Evolutionary conservation across 1,140 invertebrate genomes (phyloP).

Genomic region (Drosophila hydei): DNA sequence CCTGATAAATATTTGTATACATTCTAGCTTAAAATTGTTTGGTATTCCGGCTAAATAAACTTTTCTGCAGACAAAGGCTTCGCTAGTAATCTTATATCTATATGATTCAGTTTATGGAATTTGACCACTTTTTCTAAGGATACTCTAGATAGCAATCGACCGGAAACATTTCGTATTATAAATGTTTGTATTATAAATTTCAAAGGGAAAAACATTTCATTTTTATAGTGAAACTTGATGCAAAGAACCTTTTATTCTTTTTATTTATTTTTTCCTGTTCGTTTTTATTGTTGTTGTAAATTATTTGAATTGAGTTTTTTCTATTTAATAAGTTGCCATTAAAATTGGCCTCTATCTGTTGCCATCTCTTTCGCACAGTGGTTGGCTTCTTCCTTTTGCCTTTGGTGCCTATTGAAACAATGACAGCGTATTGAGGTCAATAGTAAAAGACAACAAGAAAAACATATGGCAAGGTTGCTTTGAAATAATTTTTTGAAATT

Average conservation of each 20-base stretch:
- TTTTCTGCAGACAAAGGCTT: too few relatives aligned
- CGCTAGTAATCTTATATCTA: too few relatives aligned
- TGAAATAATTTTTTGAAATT: slow-evolving; percentile 75
- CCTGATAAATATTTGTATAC: too few relatives aligned
- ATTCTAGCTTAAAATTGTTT: too few relatives aligned
- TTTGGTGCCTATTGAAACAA: slow-evolving; percentile 66
- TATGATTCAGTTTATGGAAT: too few relatives aligned
- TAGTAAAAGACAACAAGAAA: slow-evolving; percentile 73
- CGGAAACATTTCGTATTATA: slow-evolving; percentile 11
- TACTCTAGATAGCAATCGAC: not conserved
- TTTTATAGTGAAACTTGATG: slow-evolving; percentile 8
- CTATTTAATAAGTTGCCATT: slow-evolving; percentile 70
- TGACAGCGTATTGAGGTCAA: slow-evolving; percentile 70
- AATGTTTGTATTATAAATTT: not conserved
- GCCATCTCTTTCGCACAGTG: slow-evolving; percentile 7
- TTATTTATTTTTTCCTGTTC: slow-evolving; percentile 46
- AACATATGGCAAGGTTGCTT: slow-evolving; percentile 76
- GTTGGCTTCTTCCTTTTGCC: not conserved
- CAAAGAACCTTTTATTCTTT: slow-evolving; percentile 11
- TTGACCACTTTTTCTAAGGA: not conserved
- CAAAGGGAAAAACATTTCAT: slow-evolving; percentile 19
- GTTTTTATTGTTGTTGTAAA: slow-evolving; percentile 8
- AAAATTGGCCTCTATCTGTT: slow-evolving; percentile 35
- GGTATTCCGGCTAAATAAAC: too few relatives aligned
- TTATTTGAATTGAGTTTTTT: slow-evolving; percentile 44